Base-by-base conservation (phyloP, 2,113 vertebrate genomes). In the Rana temporaria region DNA sequence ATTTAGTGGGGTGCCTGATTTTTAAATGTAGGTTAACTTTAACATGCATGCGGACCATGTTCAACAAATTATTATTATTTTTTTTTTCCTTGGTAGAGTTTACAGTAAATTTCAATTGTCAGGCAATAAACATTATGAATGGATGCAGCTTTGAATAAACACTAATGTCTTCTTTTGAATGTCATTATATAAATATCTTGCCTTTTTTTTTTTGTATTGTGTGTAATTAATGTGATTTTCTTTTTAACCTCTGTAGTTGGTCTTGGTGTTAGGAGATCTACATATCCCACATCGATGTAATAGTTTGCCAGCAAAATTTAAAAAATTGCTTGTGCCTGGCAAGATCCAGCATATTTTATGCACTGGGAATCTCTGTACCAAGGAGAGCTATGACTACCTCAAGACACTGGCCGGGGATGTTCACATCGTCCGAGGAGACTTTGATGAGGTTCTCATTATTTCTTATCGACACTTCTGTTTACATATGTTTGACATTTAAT, bases 311-410 rank as follows among this genome's bases (percentile, higher is more conserved):
- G 97, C 97, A 85, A 99, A 99, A 89, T 99, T 99, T 91, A 99
- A 99, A 88, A 99, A 99, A 85, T 92, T 99, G 84, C 90, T 99
- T 90, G 98, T 99, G 4, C 98, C 98, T 1, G 98, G 98, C 6
- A 99, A 99, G 91, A 99, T 99, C 89, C 98, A 99, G 78, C 98
- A 99, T 90, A 99, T 99, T 64, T 96, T 99, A 78, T 99, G 98
- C 90, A 99, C 98, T 0, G 98, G 98, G 19, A 99, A 99, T 89
- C 96, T 99, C 69, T 99, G 98, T 92, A 99, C 98, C 81, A 99
- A 99, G 92, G 98, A 99, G 91, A 99, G 96, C 86, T 99, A 98
- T 69, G 98, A 99, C 92, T 99, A 99, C 93, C 95, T 99, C 91
- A 99, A 99, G 92, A 99, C 97, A 1, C 92, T 99, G 84, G 98